phyloP scores from a whole-genome alignment of 2,888 invertebrate genomes.

The Volucella inflata region DNA sequence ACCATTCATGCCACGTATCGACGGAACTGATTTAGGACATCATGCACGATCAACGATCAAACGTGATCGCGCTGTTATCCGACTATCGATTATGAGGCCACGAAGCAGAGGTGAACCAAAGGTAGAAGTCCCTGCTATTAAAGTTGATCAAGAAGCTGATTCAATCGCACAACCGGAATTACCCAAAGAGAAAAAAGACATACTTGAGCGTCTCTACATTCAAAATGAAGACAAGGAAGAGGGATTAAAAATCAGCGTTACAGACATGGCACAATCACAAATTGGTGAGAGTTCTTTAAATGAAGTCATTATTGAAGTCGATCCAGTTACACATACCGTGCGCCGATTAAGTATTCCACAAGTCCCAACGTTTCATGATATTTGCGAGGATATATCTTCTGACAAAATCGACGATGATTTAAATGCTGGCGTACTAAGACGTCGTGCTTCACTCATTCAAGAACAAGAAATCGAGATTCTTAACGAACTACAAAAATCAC shows the following conservation, averaged over 20 bases:
- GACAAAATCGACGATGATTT: slow-evolving; percentile 85
- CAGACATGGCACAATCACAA: slow-evolving; percentile 76
- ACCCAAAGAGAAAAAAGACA: slow-evolving; percentile 83
- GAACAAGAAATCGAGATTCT: slow-evolving; percentile 84
- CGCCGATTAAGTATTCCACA: slow-evolving; percentile 82
- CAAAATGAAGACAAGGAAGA: slow-evolving; percentile 78
- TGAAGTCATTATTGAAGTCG: slow-evolving; percentile 79
- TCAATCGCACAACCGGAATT: slow-evolving; percentile 83
- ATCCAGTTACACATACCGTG: slow-evolving; percentile 80
- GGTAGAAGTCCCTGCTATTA: slow-evolving; percentile 56
- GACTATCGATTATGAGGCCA: slow-evolving; percentile 87
- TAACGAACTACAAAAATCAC: slow-evolving; percentile 82
- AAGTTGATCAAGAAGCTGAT: slow-evolving; percentile 77
- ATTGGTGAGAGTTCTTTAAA: slow-evolving; percentile 69
- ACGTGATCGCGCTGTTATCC: slow-evolving; percentile 89
- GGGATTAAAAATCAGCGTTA: slow-evolving; percentile 57
- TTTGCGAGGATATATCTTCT: slow-evolving; percentile 85
- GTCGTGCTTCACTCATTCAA: slow-evolving; percentile 85
- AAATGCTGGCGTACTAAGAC: slow-evolving; percentile 85
- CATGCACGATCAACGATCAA: slow-evolving; percentile 86
- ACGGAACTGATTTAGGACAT: slow-evolving; percentile 84
- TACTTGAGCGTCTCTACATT: slow-evolving; percentile 75
- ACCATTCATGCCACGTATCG: slow-evolving; percentile 83
- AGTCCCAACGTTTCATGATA: slow-evolving; percentile 85
- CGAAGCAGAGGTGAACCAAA: slow-evolving; percentile 79